Evolutionary conservation across 92 coral and sea anemone genomes (phyloP), one percentile per base, ranked within the genome.

Genomic region (Parazoanthus swiftii): DNA sequence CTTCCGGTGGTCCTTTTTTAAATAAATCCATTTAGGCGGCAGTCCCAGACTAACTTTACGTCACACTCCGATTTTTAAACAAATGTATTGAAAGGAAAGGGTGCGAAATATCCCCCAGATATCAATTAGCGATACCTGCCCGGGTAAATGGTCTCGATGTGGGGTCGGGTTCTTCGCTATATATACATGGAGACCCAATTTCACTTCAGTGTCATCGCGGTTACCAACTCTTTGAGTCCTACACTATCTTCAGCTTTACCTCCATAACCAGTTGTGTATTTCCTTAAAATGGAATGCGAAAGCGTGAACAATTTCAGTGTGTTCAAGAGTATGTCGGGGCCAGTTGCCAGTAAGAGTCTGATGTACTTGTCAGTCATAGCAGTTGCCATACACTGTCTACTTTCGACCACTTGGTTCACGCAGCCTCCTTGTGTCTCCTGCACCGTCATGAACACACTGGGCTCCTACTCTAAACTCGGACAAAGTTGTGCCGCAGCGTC

Each of bases 351-450:
- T 7, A 84, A 46, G 79, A 66, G 79, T 26, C 56, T 84, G 8
- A 23, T 84, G 59, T 84, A 71, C 23, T 58, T 70, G 79, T 46
- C 35, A 3, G 56, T 84, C 46, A 9, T 84, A 50, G 87, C 43
- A 18, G 18, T 84, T 46, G 3, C 68, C 18, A 1, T 74, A 5
- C 87, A 74, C 20, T 84, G 44, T 48, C 11, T 84, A 25, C 35
- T 84, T 11, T 56, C 87, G 0, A 71, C 87, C 13, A 48, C 87
- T 21, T 81, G 91, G 79, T 76, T 85, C 46, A 51, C 92, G 20
- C 92, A 93, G 21, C 70, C 97, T 5, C 95, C 97, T 2, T 94
- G 97, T 38, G 95, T 94, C 23, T 84, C 95, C 33, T 94, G 97
- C 81, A 86, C 95, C 13, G 91, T 94, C 16, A 94, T 92, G 93